These are phyloP conservation scores for Laticauda colubrina DNA, from an alignment of 2,113 vertebrate genomes.

Conservation along the genomic window DNA sequence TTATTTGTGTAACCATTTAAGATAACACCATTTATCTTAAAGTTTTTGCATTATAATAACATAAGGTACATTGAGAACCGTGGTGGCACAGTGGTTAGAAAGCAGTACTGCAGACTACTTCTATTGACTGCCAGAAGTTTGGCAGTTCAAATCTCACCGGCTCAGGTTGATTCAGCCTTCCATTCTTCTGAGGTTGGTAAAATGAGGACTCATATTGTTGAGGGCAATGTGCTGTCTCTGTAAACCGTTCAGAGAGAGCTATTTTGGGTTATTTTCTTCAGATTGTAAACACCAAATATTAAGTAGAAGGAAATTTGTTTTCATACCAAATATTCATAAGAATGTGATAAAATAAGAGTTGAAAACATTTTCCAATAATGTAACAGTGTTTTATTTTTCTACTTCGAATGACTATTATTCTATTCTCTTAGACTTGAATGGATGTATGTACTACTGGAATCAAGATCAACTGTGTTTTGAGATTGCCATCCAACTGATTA, in stretches of 20 bases:
- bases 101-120: no score
- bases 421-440: conserved; percentile 30
- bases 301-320: background rate
- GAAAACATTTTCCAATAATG: background rate
- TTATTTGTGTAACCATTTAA: no score
- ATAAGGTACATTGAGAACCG: background rate
- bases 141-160: no score
- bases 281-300: background rate
- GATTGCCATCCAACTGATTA: conserved; percentile 29
- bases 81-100: no score
- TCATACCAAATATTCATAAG: background rate
- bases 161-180: no score
- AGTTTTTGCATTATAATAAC: no score
- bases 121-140: no score
- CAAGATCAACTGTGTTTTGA: conserved; percentile 36
- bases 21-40: background rate
- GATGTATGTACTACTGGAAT: conserved; percentile 27
- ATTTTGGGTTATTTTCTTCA: background rate
- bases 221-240: no score
- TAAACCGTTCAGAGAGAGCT: no score
- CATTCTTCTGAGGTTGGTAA: no score
- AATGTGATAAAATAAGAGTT: background rate
- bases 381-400: conserved; percentile 25
- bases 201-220: no score
- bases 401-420: conserved; percentile 47